Evolutionary conservation across 2,113 vertebrate species (phyloP).

Genomic region (Ammospiza nelsoni): DNA sequence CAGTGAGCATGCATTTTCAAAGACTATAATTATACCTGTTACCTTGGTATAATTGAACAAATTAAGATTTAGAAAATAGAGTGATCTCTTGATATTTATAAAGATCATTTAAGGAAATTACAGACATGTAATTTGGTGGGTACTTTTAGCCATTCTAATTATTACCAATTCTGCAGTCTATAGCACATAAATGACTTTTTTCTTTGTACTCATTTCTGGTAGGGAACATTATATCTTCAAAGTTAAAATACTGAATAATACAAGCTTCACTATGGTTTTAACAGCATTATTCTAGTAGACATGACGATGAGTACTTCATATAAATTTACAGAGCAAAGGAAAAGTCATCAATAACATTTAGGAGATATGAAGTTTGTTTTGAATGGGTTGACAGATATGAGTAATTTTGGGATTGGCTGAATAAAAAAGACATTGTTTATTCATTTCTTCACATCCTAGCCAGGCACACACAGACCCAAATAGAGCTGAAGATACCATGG

Average conservation of each 20-base stretch:
- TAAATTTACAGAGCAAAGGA: background rate
- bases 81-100: background rate
- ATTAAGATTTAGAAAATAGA: background rate
- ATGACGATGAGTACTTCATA: background rate
- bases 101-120: background rate
- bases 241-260: background rate
- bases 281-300: background rate
- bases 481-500: accelerated
- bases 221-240: background rate
- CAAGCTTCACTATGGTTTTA: background rate
- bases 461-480: background rate
- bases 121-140: background rate
- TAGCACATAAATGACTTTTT: background rate
- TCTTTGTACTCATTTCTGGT: background rate
- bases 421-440: background rate
- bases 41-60: background rate
- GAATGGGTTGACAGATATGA: background rate
- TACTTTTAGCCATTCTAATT: background rate
- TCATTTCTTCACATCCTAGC: background rate
- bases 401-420: background rate
- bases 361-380: background rate
- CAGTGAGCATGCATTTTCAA: background rate
- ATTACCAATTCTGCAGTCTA: background rate
- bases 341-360: background rate
- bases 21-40: background rate